Conservation (phyloP, 2,888 invertebrate genomes). For the Himalopsyche tibetana region DNA sequence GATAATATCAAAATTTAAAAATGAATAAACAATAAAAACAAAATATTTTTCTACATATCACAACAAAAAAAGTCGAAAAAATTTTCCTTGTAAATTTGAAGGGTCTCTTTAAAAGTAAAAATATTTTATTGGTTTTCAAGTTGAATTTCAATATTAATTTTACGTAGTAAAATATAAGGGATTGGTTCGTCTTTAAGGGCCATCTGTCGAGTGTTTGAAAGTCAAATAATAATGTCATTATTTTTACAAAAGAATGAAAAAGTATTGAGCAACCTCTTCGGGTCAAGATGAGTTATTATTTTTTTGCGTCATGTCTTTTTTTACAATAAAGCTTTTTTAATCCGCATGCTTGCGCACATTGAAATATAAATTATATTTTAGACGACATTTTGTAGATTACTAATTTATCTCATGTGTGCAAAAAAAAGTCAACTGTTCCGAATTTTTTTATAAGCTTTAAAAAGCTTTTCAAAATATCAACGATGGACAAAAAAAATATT, state of each 20-base stretch:
- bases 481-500: too few relatives aligned
- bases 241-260: constrained; percentile 46
- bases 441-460: too few relatives aligned
- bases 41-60: too few relatives aligned
- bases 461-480: too few relatives aligned
- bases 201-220: constrained; percentile 46
- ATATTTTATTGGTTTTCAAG: constrained; percentile 44
- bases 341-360: not conserved
- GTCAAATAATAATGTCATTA: constrained; percentile 56
- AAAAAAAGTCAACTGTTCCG: not conserved
- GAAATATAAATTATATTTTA: not conserved
- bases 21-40: too few relatives aligned
- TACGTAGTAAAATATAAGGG: not conserved
- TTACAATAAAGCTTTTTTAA: not conserved
- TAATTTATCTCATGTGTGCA: not conserved
- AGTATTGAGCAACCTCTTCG: constrained; percentile 22
- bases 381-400: not conserved
- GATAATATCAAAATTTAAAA: too few relatives aligned
- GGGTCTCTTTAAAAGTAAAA: constrained; percentile 47
- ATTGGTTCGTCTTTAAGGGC: constrained; percentile 13
- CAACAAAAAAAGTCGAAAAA: not conserved
- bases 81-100: constrained; percentile 9
- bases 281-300: constrained; percentile 47
- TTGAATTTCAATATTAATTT: constrained; percentile 35
- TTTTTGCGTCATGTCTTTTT: constrained; percentile 1